Evolutionary conservation across 1,140 invertebrate genomes (phyloP).

Genomic region (Maconellicoccus hirsutus): DNA sequence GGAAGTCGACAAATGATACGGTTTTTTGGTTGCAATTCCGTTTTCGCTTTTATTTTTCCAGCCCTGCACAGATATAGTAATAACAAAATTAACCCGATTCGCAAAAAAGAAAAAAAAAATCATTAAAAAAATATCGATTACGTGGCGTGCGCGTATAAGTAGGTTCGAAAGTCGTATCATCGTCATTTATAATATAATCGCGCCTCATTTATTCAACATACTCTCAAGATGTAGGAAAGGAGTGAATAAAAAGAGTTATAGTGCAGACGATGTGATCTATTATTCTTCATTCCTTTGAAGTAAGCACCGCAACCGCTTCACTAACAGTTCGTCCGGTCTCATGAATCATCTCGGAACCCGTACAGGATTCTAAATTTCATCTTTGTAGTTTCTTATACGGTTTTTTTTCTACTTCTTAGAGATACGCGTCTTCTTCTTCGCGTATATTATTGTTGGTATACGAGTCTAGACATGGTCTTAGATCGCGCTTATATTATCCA

Average conservation of each 20-base stretch:
- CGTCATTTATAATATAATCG: slow-evolving; percentile 18
- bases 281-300: slow-evolving; percentile 19
- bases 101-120: too few relatives aligned
- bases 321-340: slow-evolving; percentile 13
- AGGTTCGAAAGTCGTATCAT: slow-evolving; percentile 10
- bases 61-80: background rate
- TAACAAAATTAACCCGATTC: too few relatives aligned
- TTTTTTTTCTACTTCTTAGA: background rate
- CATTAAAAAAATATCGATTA: too few relatives aligned
- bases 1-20: background rate
- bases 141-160: background rate
- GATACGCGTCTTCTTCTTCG: background rate
- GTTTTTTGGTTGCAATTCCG: background rate
- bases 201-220: slow-evolving; percentile 11
- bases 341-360: slow-evolving; percentile 2
- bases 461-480: background rate
- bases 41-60: slow-evolving; percentile 5
- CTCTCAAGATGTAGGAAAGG: background rate
- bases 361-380: slow-evolving; percentile 13
- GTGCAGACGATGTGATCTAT: slow-evolving; percentile 17
- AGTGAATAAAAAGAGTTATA: slow-evolving; percentile 18
- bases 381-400: background rate
- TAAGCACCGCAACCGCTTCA: slow-evolving; percentile 11
- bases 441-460: slow-evolving; percentile 1
- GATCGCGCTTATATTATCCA: background rate